Conservation (phyloP, 2,113 vertebrate genomes). For the Perccottus glenii region DNA sequence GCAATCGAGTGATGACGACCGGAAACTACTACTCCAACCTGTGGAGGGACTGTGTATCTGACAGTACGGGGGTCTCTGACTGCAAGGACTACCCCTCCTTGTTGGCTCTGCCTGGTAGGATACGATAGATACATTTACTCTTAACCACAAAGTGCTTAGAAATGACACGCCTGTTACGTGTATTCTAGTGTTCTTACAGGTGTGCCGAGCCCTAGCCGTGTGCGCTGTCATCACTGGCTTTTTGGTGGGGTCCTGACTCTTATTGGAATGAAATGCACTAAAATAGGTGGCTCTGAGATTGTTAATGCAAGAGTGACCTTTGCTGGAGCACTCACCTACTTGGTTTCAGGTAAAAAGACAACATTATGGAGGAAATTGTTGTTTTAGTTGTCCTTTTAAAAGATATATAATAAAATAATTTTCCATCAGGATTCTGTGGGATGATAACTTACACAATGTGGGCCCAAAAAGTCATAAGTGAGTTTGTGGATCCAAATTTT, state of each 20-base stretch:
- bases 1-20: conserved; percentile 87
- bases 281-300: conserved; percentile 90
- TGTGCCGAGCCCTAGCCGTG: conserved; percentile 89
- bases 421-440: conserved; percentile 84
- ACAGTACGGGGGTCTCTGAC: conserved; percentile 91
- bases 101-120: conserved; percentile 89
- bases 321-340: conserved; percentile 87
- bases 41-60: conserved; percentile 92
- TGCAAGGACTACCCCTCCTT: conserved; percentile 94
- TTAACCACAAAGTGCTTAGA: neutral
- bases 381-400: neutral
- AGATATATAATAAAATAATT: neutral
- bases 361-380: neutral
- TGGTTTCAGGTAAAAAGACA: conserved; percentile 84
- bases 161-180: neutral
- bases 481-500: conserved; percentile 89
- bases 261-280: conserved; percentile 97
- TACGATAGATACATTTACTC: neutral
- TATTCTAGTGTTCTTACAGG: conserved; percentile 87
- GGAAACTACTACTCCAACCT: conserved; percentile 91
- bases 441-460: conserved; percentile 93
- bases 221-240: conserved; percentile 90
- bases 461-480: conserved; percentile 86
- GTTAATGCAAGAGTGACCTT: conserved; percentile 91
- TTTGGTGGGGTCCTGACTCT: conserved; percentile 89